Evolutionary conservation across 2,797 vertebrate genomes (phyloP).

Genomic region (Sebastolobus alascanus): DNA sequence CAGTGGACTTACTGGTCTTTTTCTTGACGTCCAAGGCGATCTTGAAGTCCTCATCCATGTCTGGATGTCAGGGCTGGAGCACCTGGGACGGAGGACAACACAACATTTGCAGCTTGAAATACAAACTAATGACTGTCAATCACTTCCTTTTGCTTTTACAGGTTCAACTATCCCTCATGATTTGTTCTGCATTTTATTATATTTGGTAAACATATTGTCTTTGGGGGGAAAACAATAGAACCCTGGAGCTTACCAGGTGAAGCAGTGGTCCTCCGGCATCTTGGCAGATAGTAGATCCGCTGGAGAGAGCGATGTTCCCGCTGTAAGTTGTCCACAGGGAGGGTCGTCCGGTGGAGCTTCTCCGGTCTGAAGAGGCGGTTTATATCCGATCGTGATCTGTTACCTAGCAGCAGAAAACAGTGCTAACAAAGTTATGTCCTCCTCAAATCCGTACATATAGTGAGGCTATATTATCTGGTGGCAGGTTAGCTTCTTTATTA

Average conservation of each 20-base stretch:
- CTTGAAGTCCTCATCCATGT: slow-evolving; percentile 92
- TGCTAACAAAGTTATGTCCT: background rate
- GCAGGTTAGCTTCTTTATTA: background rate
- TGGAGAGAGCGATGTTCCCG: too few species aligned
- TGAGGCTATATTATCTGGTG: background rate
- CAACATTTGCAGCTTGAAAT: background rate
- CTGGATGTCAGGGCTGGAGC: slow-evolving; percentile 95
- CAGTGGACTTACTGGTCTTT: slow-evolving; percentile 89
- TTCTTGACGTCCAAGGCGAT: slow-evolving; percentile 95
- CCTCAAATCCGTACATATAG: too few species aligned
- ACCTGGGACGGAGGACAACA: slow-evolving; percentile 78
- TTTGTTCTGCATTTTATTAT: too few species aligned
- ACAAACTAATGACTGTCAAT: background rate
- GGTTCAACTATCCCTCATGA: background rate
- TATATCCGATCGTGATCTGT: background rate
- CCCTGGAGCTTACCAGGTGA: slow-evolving; percentile 13
- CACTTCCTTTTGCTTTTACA: slow-evolving; percentile 12
- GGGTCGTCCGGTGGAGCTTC: too few species aligned
- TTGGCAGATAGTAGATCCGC: background rate
- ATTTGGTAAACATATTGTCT: too few species aligned
- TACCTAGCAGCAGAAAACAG: background rate
- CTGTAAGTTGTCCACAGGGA: too few species aligned
- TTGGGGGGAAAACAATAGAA: too few species aligned
- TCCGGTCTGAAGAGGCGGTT: background rate
- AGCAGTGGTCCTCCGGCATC: background rate